Conservation (phyloP, 1,140 invertebrate genomes). For the Hirudo medicinalis region DNA sequence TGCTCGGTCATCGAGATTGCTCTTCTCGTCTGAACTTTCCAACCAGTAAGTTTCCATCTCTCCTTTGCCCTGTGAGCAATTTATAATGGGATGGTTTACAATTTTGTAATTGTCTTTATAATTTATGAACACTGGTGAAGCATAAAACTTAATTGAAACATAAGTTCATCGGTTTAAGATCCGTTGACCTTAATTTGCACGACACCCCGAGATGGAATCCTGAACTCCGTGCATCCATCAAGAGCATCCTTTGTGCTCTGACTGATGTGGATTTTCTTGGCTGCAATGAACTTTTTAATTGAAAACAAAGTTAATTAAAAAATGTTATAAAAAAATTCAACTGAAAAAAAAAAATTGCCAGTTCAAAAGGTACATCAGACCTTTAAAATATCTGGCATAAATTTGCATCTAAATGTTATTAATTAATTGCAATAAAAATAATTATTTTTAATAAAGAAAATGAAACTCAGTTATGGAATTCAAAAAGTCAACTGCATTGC, state of each 20-base stretch:
- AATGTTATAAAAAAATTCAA: neutral
- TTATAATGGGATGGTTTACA: neutral
- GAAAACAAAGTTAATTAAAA: neutral
- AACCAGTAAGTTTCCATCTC: conserved; percentile 16
- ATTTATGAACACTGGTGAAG: neutral
- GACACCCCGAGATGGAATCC: conserved; percentile 15
- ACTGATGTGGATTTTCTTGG: conserved; percentile 35
- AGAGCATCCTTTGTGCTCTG: conserved; percentile 17
- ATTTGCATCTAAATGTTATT: too few species aligned
- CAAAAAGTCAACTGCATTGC: too few species aligned
- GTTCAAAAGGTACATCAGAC: too few species aligned
- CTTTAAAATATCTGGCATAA: too few species aligned
- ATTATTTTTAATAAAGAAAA: too few species aligned
- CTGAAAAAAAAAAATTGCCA: too few species aligned
- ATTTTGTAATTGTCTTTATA: neutral
- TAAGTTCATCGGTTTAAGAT: too few species aligned
- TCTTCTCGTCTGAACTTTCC: neutral
- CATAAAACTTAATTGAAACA: too few species aligned
- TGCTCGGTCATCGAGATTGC: neutral
- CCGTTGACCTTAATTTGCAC: conserved; percentile 15
- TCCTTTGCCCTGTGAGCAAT: conserved; percentile 14
- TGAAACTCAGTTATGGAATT: too few species aligned
- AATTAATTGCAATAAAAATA: too few species aligned
- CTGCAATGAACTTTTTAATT: conserved; percentile 37
- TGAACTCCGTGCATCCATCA: conserved; percentile 12